A percentile compares a stretch with the other conserved stretches of the same genome.
These are phyloP conservation scores for Coregonus suidteri DNA, from an alignment of 2,797 vertebrate genomes.

Conservation along the genomic window DNA sequence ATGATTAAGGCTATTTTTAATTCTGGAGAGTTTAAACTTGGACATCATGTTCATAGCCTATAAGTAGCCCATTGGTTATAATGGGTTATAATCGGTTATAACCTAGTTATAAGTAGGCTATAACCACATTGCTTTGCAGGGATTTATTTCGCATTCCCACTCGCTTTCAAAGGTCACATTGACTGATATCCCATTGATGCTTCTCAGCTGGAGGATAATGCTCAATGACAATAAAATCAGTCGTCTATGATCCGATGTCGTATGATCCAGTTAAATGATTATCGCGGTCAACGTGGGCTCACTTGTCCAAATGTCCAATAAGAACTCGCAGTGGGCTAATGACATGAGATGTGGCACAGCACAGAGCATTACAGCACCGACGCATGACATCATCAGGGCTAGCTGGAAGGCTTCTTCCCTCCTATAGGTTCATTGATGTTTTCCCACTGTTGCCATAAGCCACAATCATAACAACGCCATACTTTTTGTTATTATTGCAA, in stretches of 20 bases:
- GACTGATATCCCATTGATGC: neutral
- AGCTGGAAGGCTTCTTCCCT: neutral
- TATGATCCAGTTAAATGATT: neutral
- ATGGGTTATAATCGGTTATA: neutral
- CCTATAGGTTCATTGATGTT: slow-evolving; percentile 2
- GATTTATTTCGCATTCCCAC: neutral
- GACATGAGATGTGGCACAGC: neutral
- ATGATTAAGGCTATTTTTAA: neutral
- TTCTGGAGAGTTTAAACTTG: neutral
- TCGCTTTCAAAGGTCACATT: neutral
- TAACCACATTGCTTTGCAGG: neutral
- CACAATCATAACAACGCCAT: neutral
- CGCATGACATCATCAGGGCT: slow-evolving; percentile 59
- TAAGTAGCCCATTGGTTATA: neutral
- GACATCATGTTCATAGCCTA: neutral
- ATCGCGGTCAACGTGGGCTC: neutral
- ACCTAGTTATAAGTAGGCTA: neutral
- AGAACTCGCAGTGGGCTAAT: neutral
- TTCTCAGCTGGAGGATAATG: neutral
- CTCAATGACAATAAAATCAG: neutral
- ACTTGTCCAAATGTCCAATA: neutral
- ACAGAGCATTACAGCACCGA: slow-evolving; percentile 22
- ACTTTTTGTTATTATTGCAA: neutral
- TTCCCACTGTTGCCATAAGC: neutral
- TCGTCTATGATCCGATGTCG: neutral